These are phyloP conservation scores for Siderastrea radians DNA, from an alignment of 92 coral and sea anemone species.

Conservation along the genomic window DNA sequence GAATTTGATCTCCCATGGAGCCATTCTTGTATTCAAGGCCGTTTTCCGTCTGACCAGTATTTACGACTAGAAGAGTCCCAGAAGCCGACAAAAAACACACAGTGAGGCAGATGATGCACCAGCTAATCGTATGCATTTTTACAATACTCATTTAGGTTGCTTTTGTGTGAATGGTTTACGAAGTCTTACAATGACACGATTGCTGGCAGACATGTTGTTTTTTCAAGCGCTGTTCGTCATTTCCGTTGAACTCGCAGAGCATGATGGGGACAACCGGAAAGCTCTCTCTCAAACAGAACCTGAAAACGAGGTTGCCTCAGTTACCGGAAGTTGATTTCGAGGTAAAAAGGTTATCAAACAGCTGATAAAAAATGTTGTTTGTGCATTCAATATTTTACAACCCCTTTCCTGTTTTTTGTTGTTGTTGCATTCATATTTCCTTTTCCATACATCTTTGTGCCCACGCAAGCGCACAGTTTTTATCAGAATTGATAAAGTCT, in stretches of 20 bases:
- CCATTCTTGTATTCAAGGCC: slow-evolving; percentile 68
- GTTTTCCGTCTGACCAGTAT: background rate
- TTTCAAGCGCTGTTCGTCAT: background rate
- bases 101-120: background rate
- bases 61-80: slow-evolving; percentile 2
- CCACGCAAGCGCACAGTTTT: background rate
- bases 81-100: background rate
- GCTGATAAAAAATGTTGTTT: background rate
- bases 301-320: too few species aligned
- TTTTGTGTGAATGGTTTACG: background rate
- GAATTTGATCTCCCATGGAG: slow-evolving; percentile 51
- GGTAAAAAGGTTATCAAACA: background rate
- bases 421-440: background rate
- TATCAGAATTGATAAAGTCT: background rate
- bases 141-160: background rate
- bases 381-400: background rate
- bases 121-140: background rate
- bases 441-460: background rate
- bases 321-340: background rate
- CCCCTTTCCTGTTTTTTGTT: background rate
- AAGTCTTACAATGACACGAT: background rate
- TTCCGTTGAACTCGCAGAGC: slow-evolving; percentile 18
- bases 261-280: background rate
- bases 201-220: slow-evolving; percentile 6
- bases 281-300: background rate